A percentile compares a stretch with the other conserved stretches of the same genome.
Evolutionary conservation across 2,888 invertebrate species (phyloP).

Genomic region (Tolmerus cingulatus): DNA sequence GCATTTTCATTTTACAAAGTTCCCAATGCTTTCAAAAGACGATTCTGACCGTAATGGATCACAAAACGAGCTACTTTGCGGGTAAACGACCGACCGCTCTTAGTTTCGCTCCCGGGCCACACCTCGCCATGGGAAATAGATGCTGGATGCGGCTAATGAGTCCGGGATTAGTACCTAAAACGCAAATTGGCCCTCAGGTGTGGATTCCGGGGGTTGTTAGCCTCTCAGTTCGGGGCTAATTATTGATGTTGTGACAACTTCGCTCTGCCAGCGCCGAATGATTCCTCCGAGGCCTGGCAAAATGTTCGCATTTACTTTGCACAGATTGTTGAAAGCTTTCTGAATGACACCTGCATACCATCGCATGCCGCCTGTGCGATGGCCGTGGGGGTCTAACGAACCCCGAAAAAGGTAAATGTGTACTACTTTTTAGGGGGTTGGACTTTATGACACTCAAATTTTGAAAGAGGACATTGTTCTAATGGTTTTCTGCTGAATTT

Average conservation of each 20-base stretch:
- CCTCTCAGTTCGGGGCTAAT: not conserved
- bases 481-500: not conserved
- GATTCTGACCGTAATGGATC: slow-evolving; percentile 14
- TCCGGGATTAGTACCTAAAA: not conserved
- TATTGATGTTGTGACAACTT: slow-evolving; percentile 13
- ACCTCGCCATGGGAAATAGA: not conserved
- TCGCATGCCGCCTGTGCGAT: not conserved
- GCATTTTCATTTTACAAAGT: slow-evolving; percentile 16
- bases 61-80: not conserved
- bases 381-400: not conserved
- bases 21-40: slow-evolving; percentile 8
- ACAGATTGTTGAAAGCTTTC: not conserved
- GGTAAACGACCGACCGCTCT: slow-evolving; percentile 22
- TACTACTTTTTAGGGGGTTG: not conserved
- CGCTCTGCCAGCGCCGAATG: not conserved
- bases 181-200: slow-evolving; percentile 6
- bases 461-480: not conserved
- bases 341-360: not conserved
- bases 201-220: not conserved
- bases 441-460: not conserved
- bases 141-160: slow-evolving; percentile 9
- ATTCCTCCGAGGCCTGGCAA: not conserved
- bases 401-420: not conserved
- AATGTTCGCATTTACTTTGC: not conserved
- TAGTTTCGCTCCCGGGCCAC: not conserved